These are phyloP conservation scores for Xanthostigma xanthostigma DNA, from an alignment of 2,888 invertebrate genomes.

Conservation along the genomic window DNA sequence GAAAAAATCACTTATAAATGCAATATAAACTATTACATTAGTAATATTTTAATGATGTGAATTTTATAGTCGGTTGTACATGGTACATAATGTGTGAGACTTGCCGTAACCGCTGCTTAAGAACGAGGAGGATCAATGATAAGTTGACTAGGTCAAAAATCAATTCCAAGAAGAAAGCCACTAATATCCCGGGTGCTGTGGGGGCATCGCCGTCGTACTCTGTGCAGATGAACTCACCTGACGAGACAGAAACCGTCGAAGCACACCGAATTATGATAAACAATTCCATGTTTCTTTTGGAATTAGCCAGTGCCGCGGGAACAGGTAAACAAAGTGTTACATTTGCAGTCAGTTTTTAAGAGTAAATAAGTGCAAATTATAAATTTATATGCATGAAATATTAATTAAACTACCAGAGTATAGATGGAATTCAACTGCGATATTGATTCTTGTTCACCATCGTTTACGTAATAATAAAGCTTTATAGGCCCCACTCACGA, in stretches of 20 bases:
- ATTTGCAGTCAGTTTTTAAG: no score
- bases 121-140: conserved; percentile 20
- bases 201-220: conserved; percentile 20
- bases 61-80: conserved; percentile 42
- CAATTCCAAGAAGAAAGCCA: conserved; percentile 19
- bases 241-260: conserved; percentile 22
- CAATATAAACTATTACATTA: conserved; percentile 18
- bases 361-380: no score
- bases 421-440: no score
- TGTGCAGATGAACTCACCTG: not conserved
- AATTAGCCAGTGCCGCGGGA: conserved; percentile 65
- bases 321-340: conserved; percentile 12
- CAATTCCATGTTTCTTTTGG: conserved; percentile 86
- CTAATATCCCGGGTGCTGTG: conserved; percentile 17
- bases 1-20: not conserved
- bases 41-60: conserved; percentile 5
- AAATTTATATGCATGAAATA: no score
- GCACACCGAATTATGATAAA: conserved; percentile 67
- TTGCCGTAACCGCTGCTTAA: conserved; percentile 67
- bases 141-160: conserved; percentile 20
- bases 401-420: no score
- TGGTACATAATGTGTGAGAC: conserved; percentile 89
- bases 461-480: no score
- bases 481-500: no score
- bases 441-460: no score